phyloP scores from a whole-genome alignment of 2,113 vertebrate genomes.

The Charadrius vociferus region DNA sequence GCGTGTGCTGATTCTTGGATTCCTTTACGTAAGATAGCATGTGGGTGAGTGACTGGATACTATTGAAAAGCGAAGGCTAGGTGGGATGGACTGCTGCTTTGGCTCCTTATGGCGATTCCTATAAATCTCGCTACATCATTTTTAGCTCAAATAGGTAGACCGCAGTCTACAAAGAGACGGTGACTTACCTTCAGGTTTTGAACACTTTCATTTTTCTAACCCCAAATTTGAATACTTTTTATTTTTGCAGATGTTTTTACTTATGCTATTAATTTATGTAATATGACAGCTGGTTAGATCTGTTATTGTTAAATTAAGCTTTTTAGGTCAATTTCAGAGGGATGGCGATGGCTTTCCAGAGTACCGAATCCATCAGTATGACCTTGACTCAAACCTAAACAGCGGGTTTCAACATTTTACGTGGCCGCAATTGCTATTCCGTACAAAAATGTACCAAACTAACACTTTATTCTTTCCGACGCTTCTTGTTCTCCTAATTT shows the following conservation, averaged over 20 bases:
- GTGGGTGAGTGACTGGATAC: background rate
- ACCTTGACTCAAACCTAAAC: background rate
- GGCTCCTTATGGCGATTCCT: background rate
- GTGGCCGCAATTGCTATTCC: background rate
- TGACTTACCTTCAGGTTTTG: background rate
- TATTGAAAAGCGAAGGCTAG: rapidly evolving
- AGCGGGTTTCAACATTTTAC: background rate
- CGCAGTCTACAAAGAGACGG: background rate
- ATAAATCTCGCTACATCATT: background rate
- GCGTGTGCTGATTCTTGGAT: background rate
- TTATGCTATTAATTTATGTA: background rate
- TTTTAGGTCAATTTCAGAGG: background rate
- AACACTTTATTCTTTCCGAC: background rate
- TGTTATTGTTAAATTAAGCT: background rate
- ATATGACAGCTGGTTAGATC: background rate
- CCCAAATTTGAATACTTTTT: background rate
- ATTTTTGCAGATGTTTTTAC: background rate
- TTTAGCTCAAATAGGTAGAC: background rate
- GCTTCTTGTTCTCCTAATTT: background rate
- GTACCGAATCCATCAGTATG: background rate
- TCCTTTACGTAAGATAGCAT: background rate
- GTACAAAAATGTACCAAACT: background rate
- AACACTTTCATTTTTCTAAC: background rate
- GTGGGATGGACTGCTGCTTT: background rate
- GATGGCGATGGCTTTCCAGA: background rate